Percentiles rank a stretch among this genome's conserved stretches.
Evolutionary conservation across 1,140 invertebrate genomes (phyloP).

Genomic region (Penaeus vannamei): DNA sequence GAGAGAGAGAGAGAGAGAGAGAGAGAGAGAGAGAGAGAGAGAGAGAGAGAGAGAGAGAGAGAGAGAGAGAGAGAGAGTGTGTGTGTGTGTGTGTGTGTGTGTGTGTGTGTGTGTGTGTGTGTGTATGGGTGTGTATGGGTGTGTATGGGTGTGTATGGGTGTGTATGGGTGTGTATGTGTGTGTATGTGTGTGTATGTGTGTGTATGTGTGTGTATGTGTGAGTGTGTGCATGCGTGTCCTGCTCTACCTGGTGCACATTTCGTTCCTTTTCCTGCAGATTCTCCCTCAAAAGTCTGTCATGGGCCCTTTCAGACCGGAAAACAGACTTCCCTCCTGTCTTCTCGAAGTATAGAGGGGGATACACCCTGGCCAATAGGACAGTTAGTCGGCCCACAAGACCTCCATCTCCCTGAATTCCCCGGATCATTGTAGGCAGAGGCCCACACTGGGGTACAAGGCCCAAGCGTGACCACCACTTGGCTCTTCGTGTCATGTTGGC

Average conservation of each 20-base stretch:
- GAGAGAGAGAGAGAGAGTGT: too few relatives aligned
- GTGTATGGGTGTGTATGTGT: too few relatives aligned
- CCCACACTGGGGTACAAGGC: conserved; percentile 22
- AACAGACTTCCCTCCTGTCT: background rate
- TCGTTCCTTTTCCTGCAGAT: conserved; percentile 11
- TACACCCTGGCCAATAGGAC: conserved; percentile 36
- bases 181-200: too few relatives aligned
- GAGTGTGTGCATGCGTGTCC: too few relatives aligned
- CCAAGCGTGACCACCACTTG: conserved; percentile 53
- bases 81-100: too few relatives aligned
- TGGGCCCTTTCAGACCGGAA: conserved; percentile 47
- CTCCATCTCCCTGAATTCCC: conserved; percentile 27
- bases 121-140: too few relatives aligned
- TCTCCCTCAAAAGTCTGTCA: conserved; percentile 32
- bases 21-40: too few relatives aligned
- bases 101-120: too few relatives aligned
- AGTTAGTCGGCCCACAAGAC: conserved; percentile 31
- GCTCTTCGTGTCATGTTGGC: conserved; percentile 49
- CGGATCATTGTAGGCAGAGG: conserved; percentile 22
- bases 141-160: too few relatives aligned
- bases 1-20: too few relatives aligned
- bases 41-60: too few relatives aligned
- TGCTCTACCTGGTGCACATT: background rate
- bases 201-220: too few relatives aligned
- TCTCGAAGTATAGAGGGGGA: conserved; percentile 46